Conservation (phyloP, 2,888 invertebrate genomes). For the Elegia similella region DNA sequence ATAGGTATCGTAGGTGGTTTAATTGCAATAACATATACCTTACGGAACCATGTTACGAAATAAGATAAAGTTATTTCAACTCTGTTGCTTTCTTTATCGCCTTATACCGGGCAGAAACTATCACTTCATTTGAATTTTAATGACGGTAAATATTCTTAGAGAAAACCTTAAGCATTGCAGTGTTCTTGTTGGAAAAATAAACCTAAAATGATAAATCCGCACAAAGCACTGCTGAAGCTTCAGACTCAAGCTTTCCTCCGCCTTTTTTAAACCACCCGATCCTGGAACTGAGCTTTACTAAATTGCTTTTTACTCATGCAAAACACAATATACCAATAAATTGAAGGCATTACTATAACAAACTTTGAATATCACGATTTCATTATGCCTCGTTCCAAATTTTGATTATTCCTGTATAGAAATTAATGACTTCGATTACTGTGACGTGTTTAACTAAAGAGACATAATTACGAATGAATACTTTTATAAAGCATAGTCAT, state of each 20-base stretch:
- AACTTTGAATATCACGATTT: slow-evolving; percentile 21
- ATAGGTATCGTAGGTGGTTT: too few species aligned
- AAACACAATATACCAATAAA: slow-evolving; percentile 21
- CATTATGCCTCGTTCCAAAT: not conserved
- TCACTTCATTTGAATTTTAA: slow-evolving; percentile 4
- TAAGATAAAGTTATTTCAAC: too few species aligned
- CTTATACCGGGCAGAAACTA: not conserved
- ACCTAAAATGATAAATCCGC: slow-evolving; percentile 14
- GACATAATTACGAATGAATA: not conserved
- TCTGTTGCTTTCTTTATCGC: not conserved
- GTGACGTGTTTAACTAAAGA: not conserved
- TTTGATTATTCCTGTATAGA: slow-evolving; percentile 6
- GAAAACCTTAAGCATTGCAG: not conserved
- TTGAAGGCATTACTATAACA: slow-evolving; percentile 24
- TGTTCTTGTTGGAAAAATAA: not conserved
- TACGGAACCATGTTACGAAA: too few species aligned
- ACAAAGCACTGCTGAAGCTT: slow-evolving; percentile 9
- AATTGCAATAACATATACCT: too few species aligned
- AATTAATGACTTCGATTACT: not conserved
- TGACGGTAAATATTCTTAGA: not conserved
- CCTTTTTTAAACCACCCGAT: slow-evolving; percentile 22
- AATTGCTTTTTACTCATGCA: slow-evolving; percentile 29
- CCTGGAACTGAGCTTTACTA: slow-evolving; percentile 28
- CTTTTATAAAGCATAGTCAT: too few species aligned
- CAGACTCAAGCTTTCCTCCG: slow-evolving; percentile 14